Conservation (phyloP, 2,797 vertebrate species). For the Botia kubotai region DNA sequence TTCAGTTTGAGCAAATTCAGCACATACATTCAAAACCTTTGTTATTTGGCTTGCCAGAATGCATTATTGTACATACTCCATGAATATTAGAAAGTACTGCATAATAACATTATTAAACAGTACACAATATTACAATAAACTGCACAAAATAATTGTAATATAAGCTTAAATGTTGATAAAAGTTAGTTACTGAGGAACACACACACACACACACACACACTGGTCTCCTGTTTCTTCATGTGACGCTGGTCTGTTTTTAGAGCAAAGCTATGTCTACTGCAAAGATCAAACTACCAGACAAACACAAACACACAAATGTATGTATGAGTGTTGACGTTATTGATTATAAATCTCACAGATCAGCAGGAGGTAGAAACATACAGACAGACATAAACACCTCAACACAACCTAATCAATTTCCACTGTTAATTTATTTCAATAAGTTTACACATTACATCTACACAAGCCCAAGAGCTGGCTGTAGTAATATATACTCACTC, state of each 20-base stretch:
- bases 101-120: not conserved
- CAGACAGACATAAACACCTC: not conserved
- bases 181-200: too few relatives aligned
- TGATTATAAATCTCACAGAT: not conserved
- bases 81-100: not conserved
- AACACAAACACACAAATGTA: constrained; percentile 11
- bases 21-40: too few relatives aligned
- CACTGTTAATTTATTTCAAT: not conserved
- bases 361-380: not conserved
- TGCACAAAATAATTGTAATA: not conserved
- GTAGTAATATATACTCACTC: constrained; percentile 43
- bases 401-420: not conserved
- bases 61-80: not conserved
- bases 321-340: not conserved
- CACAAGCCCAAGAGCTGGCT: not conserved
- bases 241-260: constrained; percentile 64
- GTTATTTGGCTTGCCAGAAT: not conserved
- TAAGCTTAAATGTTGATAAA: too few relatives aligned
- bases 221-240: constrained; percentile 67
- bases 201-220: constrained; percentile 35
- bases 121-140: not conserved
- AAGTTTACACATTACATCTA: not conserved
- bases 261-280: constrained; percentile 54
- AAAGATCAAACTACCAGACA: constrained; percentile 46
- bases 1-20: not conserved